A percentile compares a stretch with the other conserved stretches of the same genome.
Evolutionary conservation across 2,888 invertebrate species (phyloP).

Genomic region (Saturnia pavonia): DNA sequence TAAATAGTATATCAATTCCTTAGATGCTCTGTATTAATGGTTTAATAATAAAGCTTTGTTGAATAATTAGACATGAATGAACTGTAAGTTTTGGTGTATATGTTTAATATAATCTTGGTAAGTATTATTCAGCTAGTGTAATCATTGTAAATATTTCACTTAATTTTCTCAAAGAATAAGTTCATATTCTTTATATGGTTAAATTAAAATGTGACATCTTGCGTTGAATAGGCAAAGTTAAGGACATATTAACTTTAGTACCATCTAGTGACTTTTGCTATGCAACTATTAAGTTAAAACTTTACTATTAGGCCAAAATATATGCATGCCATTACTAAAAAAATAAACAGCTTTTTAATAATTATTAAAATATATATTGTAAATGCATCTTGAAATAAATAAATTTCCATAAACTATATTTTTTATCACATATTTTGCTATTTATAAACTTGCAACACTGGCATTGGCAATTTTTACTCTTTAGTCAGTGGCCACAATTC

Average conservation of each 20-base stretch:
- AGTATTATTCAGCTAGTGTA: too few species aligned
- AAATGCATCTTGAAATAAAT: not conserved
- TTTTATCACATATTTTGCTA: not conserved
- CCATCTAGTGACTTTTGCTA: not conserved
- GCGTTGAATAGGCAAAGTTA: not conserved
- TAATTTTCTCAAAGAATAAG: too few species aligned
- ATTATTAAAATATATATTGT: not conserved
- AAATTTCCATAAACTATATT: constrained; percentile 10
- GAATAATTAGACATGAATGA: not conserved
- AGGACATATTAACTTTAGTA: not conserved
- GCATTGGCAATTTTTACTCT: constrained; percentile 13
- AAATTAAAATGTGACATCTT: not conserved
- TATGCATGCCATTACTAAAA: not conserved
- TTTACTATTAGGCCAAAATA: not conserved
- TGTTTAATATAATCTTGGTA: too few species aligned
- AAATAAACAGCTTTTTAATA: not conserved
- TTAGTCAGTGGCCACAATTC: constrained; percentile 53
- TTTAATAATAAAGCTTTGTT: not conserved
- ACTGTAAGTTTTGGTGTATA: not conserved
- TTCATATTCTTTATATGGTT: not conserved
- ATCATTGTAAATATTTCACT: too few species aligned
- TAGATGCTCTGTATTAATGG: not conserved
- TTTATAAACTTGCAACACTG: constrained; percentile 16
- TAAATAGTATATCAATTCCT: too few species aligned
- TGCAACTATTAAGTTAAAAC: not conserved